phyloP scores from a whole-genome alignment of 1,140 invertebrate species.

The Papilio machaon region DNA sequence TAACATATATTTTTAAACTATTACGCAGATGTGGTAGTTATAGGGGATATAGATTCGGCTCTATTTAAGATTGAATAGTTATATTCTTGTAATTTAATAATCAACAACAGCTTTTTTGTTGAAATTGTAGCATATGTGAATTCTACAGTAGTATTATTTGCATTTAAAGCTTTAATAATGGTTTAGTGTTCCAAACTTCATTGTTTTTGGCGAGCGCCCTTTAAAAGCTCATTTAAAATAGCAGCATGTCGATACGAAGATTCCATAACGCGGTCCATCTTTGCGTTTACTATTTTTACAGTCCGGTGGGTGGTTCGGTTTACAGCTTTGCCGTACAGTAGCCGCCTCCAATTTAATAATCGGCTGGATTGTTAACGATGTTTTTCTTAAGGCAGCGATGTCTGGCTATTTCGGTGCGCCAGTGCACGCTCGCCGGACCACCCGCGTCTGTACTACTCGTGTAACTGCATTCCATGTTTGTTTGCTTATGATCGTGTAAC shows the following conservation, averaged over 20 bases:
- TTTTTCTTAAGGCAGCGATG: constrained; percentile 71
- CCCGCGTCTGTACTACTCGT: constrained; percentile 45
- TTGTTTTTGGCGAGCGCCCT: neutral
- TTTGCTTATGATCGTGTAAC: constrained; percentile 18
- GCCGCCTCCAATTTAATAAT: constrained; percentile 76
- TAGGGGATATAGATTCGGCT: no score
- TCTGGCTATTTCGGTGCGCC: constrained; percentile 68
- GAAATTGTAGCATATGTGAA: no score
- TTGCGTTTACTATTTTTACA: constrained; percentile 58
- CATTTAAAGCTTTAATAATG: neutral
- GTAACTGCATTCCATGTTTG: constrained; percentile 39
- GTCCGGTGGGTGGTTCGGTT: constrained; percentile 72
- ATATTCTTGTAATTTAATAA: no score
- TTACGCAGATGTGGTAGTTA: no score
- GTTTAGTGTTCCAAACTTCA: neutral
- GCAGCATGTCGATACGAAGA: neutral
- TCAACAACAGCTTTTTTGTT: no score
- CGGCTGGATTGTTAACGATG: constrained; percentile 71
- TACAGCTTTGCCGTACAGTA: constrained; percentile 62
- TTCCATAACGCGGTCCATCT: neutral
- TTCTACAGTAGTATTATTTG: neutral
- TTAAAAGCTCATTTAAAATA: constrained; percentile 13
- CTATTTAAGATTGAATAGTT: no score
- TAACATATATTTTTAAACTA: neutral
- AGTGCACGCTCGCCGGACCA: constrained; percentile 56